Evolutionary conservation across 1,140 invertebrate species (phyloP), one percentile per base, ranked within the genome.

Genomic region (Drosophila setifemur): DNA sequence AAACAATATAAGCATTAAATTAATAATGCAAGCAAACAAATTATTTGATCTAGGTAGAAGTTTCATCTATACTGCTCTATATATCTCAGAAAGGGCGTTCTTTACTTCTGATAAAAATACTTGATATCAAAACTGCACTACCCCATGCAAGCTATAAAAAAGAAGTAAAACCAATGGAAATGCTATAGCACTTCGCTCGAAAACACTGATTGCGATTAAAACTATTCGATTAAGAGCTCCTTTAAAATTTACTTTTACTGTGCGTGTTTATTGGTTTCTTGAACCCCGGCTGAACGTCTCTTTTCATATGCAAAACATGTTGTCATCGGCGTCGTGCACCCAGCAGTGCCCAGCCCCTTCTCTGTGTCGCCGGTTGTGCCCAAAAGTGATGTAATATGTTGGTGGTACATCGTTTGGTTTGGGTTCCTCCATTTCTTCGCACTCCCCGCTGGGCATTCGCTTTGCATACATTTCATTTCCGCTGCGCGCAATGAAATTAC

Each of bases 181-280:
- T 57, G 31, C 23, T n/a, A n/a, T n/a, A n/a, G n/a, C n/a, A n/a
- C n/a, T n/a, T n/a, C n/a, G n/a, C 33, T 19, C 42, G 39, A 69
- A 28, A 21, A 47, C 39, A 52, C 35, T 35, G 39, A 44, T 33
- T 69, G 31, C 23, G 29, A 49, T 60, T 57, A 42, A 16, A 25
- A 29, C 57, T 60, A 71, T 71, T 55, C 48, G 69, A 66, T 79
- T 43, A 55, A 35, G 50, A 45, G 23, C n/a, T 14, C 19, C 40
- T 19, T 52, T 57, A 26, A 64, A 58, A 16, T 44, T 28, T 49
- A 21, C 39, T 75, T 74, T 55, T 37, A 53, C 23, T 19, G 49
- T 25, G 26, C 31, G 58, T n/a, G n/a, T 73, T 79, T 79, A 86
- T 75, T 71, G 66, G 60, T 75, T 79, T 81, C 49, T 86, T 85